Conservation (phyloP, 2,113 vertebrate genomes). For the Sterrhoptilus dennistouni region DNA sequence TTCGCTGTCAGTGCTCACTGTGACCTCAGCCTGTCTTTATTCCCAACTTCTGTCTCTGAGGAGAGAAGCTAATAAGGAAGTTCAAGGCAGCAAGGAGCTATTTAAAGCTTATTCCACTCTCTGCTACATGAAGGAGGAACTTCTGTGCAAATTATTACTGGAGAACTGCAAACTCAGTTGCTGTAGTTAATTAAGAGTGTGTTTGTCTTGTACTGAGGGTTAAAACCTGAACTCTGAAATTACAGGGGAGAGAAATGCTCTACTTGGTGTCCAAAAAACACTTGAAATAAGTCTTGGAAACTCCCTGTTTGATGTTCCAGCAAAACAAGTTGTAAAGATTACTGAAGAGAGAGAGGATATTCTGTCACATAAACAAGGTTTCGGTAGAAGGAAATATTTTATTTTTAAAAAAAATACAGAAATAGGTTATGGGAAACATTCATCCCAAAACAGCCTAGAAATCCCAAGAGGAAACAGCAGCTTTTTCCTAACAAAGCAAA, state of each 20-base stretch:
- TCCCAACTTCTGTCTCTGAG: conserved; percentile 34
- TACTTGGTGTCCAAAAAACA: neutral
- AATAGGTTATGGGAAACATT: neutral
- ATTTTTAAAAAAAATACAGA: neutral
- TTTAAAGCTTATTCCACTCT: conserved; percentile 45
- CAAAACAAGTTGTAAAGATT: conserved; percentile 19
- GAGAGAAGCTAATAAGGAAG: conserved; percentile 27
- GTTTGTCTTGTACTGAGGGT: neutral
- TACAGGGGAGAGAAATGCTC: neutral
- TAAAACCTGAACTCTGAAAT: neutral
- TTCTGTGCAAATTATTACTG: neutral
- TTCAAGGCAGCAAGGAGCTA: conserved; percentile 24
- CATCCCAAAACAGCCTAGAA: neutral
- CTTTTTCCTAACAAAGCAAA: neutral
- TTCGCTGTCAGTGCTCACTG: neutral
- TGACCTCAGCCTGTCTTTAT: conserved; percentile 32
- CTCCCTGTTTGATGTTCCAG: conserved; percentile 14
- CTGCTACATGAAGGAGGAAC: neutral
- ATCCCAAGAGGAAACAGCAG: neutral
- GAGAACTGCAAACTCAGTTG: neutral
- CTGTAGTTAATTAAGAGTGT: conserved; percentile 33
- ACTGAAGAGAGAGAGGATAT: neutral
- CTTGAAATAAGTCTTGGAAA: conserved; percentile 31
- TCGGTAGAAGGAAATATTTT: neutral
- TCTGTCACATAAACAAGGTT: conserved; percentile 5